phyloP scores from a whole-genome alignment of 2,888 invertebrate genomes.

The Camptogramma bilineatum region DNA sequence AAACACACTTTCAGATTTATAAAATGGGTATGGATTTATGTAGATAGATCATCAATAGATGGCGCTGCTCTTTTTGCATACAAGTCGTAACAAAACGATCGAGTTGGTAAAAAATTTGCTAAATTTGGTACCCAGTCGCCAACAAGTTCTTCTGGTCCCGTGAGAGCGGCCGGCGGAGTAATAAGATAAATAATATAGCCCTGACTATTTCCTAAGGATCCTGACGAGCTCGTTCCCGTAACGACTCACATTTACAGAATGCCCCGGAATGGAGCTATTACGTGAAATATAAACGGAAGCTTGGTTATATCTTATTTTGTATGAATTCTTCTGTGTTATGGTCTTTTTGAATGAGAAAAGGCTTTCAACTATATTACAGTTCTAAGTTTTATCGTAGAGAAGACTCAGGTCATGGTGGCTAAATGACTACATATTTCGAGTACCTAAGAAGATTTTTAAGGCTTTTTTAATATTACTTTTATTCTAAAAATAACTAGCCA shows the following conservation, averaged over 20 bases:
- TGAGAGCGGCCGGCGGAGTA: conserved; percentile 14
- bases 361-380: background rate
- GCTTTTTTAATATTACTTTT: too few relatives aligned
- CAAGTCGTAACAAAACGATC: too few relatives aligned
- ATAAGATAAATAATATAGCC: conserved; percentile 36
- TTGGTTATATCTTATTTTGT: conserved; percentile 20
- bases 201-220: conserved; percentile 30
- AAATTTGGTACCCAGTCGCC: background rate
- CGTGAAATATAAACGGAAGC: conserved; percentile 34
- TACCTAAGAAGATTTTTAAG: too few relatives aligned
- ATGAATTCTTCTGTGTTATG: conserved; percentile 5
- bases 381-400: background rate
- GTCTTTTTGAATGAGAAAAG: conserved; percentile 1
- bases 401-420: too few relatives aligned
- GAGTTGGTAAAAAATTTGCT: too few relatives aligned
- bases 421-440: too few relatives aligned
- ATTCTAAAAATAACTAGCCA: too few relatives aligned
- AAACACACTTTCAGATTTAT: too few relatives aligned
- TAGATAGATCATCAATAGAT: too few relatives aligned
- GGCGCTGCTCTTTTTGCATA: too few relatives aligned
- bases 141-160: conserved; percentile 10
- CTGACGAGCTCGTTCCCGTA: conserved; percentile 34
- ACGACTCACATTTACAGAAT: conserved; percentile 35
- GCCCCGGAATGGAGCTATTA: conserved; percentile 37
- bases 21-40: too few relatives aligned